Base-by-base conservation (phyloP, 2,113 vertebrate genomes). In the Eptesicus fuscus region DNA sequence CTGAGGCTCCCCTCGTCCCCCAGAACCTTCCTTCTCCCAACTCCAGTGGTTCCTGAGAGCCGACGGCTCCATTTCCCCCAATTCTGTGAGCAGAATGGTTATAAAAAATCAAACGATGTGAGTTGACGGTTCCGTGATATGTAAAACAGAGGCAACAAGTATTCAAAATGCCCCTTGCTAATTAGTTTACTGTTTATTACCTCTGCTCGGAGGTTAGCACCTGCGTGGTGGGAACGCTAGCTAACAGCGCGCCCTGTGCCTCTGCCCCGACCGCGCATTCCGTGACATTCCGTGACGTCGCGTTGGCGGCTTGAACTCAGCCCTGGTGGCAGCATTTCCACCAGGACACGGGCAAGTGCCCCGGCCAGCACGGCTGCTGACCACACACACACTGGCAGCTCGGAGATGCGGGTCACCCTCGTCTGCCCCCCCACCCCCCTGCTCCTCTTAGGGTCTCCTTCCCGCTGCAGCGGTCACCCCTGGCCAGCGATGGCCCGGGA, bases 261-360 rank as follows among this genome's bases (percentile, higher is more conserved):
- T 22, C 76, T 11, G 35, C 67, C 32, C 40, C 9, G 1, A 2
- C 30, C 5, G 9, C 1, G 0, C 9, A 0, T 0, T 30, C 8
- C 0, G 2, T 2, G 37, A 28, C 9, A 0, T 0, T 30, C 8
- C 0, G 2, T 2, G 37, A 28, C 5, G 0, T 28, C 25, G 1
- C 0, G 0, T 0, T 0, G 7, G 53, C 4, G 7, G 74, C 53
- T 5, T 9, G 63, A 20, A 2, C 2, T 40, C 42, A 17, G 42
- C 56, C 63, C 18, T 0, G 0, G 7, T 0, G 61, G 53, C 42
- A 17, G 22, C 44, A 5, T 53, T 28, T 6, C 28, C 20, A 28
- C 67, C 61, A 11, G 0, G 53, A 16, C 35, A 91, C 0, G 2
- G 2, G 20, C 16, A n/a, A 9, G 51, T 4, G 22, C 25, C 51